Percentiles rank a stretch among this genome's conserved stretches.
These are phyloP conservation scores for Nomada ruficornis DNA, from an alignment of 2,888 invertebrate species.

Conservation along the genomic window DNA sequence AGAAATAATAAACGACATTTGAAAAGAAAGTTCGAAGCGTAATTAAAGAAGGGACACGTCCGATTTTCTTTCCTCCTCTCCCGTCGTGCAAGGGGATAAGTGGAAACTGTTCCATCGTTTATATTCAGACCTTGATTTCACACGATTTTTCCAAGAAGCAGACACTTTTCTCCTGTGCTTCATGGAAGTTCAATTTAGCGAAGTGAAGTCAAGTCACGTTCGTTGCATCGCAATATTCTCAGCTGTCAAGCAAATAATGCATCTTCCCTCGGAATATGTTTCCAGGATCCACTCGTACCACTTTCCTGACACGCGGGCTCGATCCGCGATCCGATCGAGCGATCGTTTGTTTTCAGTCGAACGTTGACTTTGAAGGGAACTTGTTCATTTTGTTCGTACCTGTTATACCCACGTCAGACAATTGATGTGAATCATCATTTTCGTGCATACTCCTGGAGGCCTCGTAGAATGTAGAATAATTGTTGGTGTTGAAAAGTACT, in stretches of 20 bases:
- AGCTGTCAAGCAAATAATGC: constrained; percentile 55
- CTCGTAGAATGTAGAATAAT: neutral
- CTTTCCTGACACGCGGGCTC: constrained; percentile 48
- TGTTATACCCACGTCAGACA: neutral
- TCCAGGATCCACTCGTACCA: constrained; percentile 54
- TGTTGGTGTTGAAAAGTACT: neutral
- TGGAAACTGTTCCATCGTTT: neutral
- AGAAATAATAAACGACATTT: constrained; percentile 39
- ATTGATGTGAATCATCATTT: constrained; percentile 10
- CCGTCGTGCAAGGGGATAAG: neutral
- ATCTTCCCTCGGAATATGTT: constrained; percentile 44
- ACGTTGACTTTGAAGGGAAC: constrained; percentile 33
- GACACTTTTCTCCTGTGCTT: constrained; percentile 19
- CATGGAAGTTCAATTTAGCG: constrained; percentile 38
- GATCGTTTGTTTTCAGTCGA: constrained; percentile 42
- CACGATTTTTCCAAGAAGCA: constrained; percentile 14
- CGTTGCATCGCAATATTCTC: constrained; percentile 34
- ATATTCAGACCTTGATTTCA: constrained; percentile 24
- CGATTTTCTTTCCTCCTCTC: neutral
- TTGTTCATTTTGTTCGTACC: constrained; percentile 28
- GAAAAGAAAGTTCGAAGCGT: constrained; percentile 34
- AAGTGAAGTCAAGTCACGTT: constrained; percentile 51
- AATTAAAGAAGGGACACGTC: constrained; percentile 41
- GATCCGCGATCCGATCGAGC: constrained; percentile 44
- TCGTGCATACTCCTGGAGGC: neutral